These are phyloP conservation scores for Xiphias gladius DNA, from an alignment of 2,113 vertebrate species.

Conservation along the genomic window DNA sequence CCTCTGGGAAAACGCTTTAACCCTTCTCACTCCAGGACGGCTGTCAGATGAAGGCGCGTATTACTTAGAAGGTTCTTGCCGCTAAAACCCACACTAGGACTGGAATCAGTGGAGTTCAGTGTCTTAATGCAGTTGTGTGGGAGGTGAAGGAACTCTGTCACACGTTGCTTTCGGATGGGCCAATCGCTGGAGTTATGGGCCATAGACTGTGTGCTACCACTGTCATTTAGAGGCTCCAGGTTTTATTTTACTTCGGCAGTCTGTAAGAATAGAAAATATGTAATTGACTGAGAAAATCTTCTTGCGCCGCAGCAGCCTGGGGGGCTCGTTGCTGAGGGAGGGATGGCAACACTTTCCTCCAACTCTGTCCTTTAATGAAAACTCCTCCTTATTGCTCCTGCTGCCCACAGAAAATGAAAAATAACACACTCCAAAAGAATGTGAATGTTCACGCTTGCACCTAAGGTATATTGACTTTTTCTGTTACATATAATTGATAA, in stretches of 20 bases:
- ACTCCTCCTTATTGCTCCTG: slow-evolving; percentile 35
- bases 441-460: not conserved
- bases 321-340: slow-evolving; percentile 27
- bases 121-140: slow-evolving; percentile 50
- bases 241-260: slow-evolving; percentile 21
- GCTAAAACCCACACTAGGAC: slow-evolving; percentile 15
- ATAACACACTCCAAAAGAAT: slow-evolving; percentile 22
- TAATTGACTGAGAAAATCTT: slow-evolving; percentile 51
- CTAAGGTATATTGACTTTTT: not conserved
- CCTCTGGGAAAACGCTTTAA: slow-evolving; percentile 79
- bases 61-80: slow-evolving; percentile 56
- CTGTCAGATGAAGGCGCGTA: slow-evolving; percentile 66
- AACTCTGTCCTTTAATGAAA: slow-evolving; percentile 48
- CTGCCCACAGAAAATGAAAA: slow-evolving; percentile 35
- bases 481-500: not conserved
- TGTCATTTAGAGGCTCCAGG: slow-evolving; percentile 17
- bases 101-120: slow-evolving; percentile 34
- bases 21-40: slow-evolving; percentile 67
- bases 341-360: slow-evolving; percentile 20
- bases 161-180: slow-evolving; percentile 29
- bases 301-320: slow-evolving; percentile 33
- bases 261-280: slow-evolving; percentile 43
- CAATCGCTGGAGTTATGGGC: slow-evolving; percentile 23
- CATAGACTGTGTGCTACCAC: not conserved
- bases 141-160: slow-evolving; percentile 55